Percentiles rank a stretch among this genome's conserved stretches.
Evolutionary conservation across 1,140 invertebrate species (phyloP).

Genomic region (Papilio polyxenes): DNA sequence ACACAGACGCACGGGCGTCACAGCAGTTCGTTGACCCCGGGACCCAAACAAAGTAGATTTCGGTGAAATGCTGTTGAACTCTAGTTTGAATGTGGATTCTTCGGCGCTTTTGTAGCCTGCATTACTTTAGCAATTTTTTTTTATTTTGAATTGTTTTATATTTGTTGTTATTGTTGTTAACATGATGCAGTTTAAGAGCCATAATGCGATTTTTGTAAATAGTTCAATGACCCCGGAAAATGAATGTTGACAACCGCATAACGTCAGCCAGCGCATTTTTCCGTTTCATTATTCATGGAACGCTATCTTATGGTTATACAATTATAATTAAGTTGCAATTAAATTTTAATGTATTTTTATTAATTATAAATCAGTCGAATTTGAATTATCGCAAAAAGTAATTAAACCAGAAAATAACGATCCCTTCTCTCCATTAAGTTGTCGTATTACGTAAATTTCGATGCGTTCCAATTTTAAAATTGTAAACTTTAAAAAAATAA

Average conservation of each 20-base stretch:
- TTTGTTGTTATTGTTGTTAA: constrained; percentile 39
- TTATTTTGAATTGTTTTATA: constrained; percentile 46
- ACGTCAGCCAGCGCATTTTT: constrained; percentile 35
- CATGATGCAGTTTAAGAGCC: constrained; percentile 23
- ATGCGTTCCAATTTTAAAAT: constrained; percentile 17
- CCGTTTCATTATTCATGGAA: constrained; percentile 39
- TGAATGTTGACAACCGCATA: constrained; percentile 39
- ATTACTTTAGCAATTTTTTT: constrained; percentile 62
- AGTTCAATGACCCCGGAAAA: constrained; percentile 53
- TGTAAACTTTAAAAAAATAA: not conserved
- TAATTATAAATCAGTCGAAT: not conserved
- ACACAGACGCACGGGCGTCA: constrained; percentile 65
- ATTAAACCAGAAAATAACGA: not conserved
- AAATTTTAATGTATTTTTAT: constrained; percentile 5
- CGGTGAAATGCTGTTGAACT: constrained; percentile 79
- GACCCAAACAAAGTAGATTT: constrained; percentile 80
- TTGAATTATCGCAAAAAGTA: not conserved
- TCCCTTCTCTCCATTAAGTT: not conserved
- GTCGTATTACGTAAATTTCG: not conserved
- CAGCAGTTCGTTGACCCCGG: constrained; percentile 69
- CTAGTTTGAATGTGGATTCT: constrained; percentile 69
- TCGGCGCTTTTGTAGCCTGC: constrained; percentile 54
- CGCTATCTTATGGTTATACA: constrained; percentile 31
- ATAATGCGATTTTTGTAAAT: constrained; percentile 41
- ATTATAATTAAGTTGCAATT: constrained; percentile 35